Percentiles rank a stretch among this genome's conserved stretches.
Evolutionary conservation across 2,888 invertebrate species (phyloP).

Genomic region (Pachydiplax longipennis): DNA sequence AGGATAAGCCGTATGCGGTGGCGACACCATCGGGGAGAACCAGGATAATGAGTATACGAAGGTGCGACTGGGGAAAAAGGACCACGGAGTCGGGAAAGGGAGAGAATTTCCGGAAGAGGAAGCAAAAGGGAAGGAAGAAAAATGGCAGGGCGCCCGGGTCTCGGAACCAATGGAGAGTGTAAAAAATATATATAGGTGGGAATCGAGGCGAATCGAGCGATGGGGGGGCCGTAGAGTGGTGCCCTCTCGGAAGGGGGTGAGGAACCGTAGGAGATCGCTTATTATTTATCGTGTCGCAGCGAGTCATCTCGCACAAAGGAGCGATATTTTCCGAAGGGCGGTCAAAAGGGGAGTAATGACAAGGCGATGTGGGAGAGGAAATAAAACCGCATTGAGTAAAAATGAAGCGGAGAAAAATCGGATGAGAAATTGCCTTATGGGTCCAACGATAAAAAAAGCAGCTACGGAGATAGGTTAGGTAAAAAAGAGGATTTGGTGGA

Average conservation of each 20-base stretch:
- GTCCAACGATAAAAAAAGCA: background rate
- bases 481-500: background rate
- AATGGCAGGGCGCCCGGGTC: background rate
- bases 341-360: conserved; percentile 4
- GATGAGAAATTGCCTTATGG: background rate
- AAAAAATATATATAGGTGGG: background rate
- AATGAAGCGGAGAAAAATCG: background rate
- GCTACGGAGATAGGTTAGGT: background rate
- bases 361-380: background rate
- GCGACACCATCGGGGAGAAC: background rate
- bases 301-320: background rate
- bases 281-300: conserved; percentile 15
- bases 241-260: background rate
- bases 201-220: background rate
- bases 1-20: background rate
- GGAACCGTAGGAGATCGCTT: background rate
- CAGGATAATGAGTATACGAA: background rate
- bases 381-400: background rate
- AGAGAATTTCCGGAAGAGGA: background rate
- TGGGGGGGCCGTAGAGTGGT: background rate
- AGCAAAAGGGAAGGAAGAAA: background rate
- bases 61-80: background rate
- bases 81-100: background rate
- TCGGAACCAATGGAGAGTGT: background rate
- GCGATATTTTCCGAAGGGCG: background rate